Evolutionary conservation across 2,113 vertebrate genomes (phyloP).

Genomic region (Neofelis nebulosa): DNA sequence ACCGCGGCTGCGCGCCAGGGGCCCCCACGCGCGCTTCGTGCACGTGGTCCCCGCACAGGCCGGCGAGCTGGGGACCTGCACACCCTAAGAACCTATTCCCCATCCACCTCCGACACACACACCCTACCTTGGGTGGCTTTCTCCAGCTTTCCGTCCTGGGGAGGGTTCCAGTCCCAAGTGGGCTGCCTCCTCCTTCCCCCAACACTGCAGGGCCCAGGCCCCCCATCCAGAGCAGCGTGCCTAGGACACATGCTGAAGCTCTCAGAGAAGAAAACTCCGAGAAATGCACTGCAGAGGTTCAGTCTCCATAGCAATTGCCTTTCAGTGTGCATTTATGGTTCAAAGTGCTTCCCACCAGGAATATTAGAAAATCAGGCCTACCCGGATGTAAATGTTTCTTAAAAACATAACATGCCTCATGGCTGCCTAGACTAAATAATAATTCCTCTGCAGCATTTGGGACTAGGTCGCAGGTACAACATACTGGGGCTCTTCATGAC

Average conservation of each 20-base stretch:
- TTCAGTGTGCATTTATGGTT: conserved; percentile 9
- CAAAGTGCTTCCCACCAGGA: conserved; percentile 50
- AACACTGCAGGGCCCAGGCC: background rate
- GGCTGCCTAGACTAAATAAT: background rate
- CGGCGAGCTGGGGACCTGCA: background rate
- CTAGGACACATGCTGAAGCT: background rate
- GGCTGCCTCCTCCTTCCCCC: background rate
- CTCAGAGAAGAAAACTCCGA: conserved; percentile 21
- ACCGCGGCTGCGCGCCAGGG: conserved; percentile 56
- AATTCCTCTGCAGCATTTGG: background rate
- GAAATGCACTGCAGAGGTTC: background rate
- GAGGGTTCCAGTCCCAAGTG: background rate
- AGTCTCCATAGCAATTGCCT: conserved; percentile 55
- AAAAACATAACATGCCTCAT: background rate
- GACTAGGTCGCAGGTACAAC: background rate
- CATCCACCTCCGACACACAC: background rate
- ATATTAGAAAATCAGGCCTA: conserved; percentile 14
- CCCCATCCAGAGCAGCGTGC: background rate
- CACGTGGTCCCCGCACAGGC: conserved; percentile 25
- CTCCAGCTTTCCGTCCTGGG: background rate
- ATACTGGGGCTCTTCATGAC: background rate
- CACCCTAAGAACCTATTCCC: background rate
- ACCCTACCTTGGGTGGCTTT: too few species aligned
- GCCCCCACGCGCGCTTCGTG: background rate
- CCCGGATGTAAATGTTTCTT: conserved; percentile 30